Conservation (phyloP, 2,888 invertebrate species). For the Cerastoderma edule region DNA sequence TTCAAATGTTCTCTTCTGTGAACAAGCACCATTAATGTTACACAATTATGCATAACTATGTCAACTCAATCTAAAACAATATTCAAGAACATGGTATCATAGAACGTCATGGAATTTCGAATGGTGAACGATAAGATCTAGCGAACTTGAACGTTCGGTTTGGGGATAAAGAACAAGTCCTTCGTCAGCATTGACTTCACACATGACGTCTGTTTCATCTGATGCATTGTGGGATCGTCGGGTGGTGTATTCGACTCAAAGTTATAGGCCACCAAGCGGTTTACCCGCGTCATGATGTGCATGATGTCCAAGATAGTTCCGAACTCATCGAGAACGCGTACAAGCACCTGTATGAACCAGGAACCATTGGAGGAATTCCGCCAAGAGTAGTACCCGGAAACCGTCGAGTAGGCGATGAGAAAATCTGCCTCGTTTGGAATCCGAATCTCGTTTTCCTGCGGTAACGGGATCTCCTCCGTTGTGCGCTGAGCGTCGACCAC, state of each 20-base stretch:
- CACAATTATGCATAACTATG: no score
- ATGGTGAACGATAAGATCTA: no score
- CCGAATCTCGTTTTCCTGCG: slow-evolving; percentile 22
- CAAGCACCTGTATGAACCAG: slow-evolving; percentile 83
- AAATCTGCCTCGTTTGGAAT: slow-evolving; percentile 77
- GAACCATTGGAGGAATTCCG: slow-evolving; percentile 82
- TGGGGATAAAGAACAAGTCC: slow-evolving; percentile 74
- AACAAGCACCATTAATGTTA: no score
- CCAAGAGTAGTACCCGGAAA: slow-evolving; percentile 82
- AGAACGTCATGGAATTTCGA: no score
- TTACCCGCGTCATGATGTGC: slow-evolving; percentile 80
- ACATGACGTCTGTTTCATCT: slow-evolving; percentile 81
- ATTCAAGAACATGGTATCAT: no score
- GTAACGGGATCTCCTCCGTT: slow-evolving; percentile 82
- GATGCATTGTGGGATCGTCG: slow-evolving; percentile 62
- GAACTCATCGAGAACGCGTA: slow-evolving; percentile 70
- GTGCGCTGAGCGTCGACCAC: slow-evolving; percentile 36
- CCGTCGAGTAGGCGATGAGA: slow-evolving; percentile 82
- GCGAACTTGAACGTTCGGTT: slow-evolving; percentile 1
- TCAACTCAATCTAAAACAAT: no score
- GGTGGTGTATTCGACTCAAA: slow-evolving; percentile 78
- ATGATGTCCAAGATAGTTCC: slow-evolving; percentile 70
- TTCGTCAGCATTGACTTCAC: slow-evolving; percentile 81
- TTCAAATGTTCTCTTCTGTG: no score
- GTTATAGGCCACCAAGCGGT: slow-evolving; percentile 77